Base-by-base conservation (phyloP, 2,797 vertebrate genomes). In the Paratrypauchen microcephalus region DNA sequence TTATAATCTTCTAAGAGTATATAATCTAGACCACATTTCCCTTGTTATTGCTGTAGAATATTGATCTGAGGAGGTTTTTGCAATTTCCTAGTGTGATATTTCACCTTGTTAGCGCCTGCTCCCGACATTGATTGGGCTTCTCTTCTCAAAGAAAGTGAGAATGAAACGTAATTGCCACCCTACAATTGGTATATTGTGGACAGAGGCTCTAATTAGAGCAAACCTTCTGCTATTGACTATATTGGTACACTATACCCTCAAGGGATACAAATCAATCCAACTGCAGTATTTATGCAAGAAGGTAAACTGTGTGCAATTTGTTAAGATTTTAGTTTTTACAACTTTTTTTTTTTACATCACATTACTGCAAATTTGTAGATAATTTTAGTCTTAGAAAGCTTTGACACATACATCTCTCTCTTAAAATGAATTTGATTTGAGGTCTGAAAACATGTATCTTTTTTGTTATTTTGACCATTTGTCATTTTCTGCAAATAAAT, bases 231-330 rank as follows among this genome's bases (percentile, higher is more conserved):
- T 60, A 36, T 30, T 57, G 55, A 57, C 23, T 56, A 4, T 9
- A 15, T 11, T 57, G 5, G 15, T 21, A 6, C 54, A 56, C 23
- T 11, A 23, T n/a, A 52, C 48, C 18, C 16, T 18, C 48, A 52
- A 52, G 48, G 5, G 48, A 52, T 52, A 15, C n/a, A 55, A 23
- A 16, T 28, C 15, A 57, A 26, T 57, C 13, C 64, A 76, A 55
- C 66, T 72, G 56, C 26, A 70, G 68, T 63, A 74, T 48, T 70
- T 78, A 57, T 69, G 2, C 75, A 77, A n/a, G 32, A 47, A 61
- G 78, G 66, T 67, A 64, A 73, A 55, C 61, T 32, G 30, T 32
- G 30, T 70, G 73, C 60, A 77, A 23, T 73, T 70, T 71, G 21
- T n/a, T 58, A 55, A 55, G 21, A 55, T n/a, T 52, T 52, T 24